Base-by-base conservation (phyloP, 2,888 invertebrate species). In the Mimas tiliae region DNA sequence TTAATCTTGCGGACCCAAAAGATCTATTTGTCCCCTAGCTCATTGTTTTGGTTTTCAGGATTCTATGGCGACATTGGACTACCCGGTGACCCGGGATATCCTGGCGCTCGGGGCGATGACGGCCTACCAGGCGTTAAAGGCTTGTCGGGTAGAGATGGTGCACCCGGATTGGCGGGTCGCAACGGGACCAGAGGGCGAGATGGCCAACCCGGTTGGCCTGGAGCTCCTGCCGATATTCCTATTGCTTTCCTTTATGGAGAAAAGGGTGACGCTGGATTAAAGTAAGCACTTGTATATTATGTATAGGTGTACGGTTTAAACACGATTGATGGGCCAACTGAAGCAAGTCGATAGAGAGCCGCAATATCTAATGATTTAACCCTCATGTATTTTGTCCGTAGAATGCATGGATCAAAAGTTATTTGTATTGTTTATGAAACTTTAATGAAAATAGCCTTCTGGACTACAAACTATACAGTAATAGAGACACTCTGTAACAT, bases 121-220 rank as follows among this genome's bases (percentile, higher is more conserved):
- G 95, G 95, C 0, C 76, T 75, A 0, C 82, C 73, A 12, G 91
- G 91, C 14, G 21, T 73, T 1, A 87, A 87, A 69, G 93, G 93
- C n/a, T 68, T 76, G 14, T 79, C 82, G 55, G 96, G 95, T 9
- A 77, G 82, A 0, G 77, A 78, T 0, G 95, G 95, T 0, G 79
- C 71, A 2, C 88, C 92, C 16, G 95, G 95, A 6, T n/a, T 70
- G 19, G 87, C 90, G 4, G 94, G 94, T 6, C 75, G 82, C 7
- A 89, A 91, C 68, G 95, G 95, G 55, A 75, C 82, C 1, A 83
- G 88, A 68, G 96, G 96, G 14, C 78, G 80, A 1, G 90, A 94
- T 66, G 96, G 96, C 4, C 67, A 69, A 0, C 89, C 94, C 9
- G 96, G 96, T 6, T 73, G 72, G 27, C 90, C 91, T 0, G 96